phyloP scores from a whole-genome alignment of 2,113 vertebrate genomes.

The Pelobates fuscus region DNA sequence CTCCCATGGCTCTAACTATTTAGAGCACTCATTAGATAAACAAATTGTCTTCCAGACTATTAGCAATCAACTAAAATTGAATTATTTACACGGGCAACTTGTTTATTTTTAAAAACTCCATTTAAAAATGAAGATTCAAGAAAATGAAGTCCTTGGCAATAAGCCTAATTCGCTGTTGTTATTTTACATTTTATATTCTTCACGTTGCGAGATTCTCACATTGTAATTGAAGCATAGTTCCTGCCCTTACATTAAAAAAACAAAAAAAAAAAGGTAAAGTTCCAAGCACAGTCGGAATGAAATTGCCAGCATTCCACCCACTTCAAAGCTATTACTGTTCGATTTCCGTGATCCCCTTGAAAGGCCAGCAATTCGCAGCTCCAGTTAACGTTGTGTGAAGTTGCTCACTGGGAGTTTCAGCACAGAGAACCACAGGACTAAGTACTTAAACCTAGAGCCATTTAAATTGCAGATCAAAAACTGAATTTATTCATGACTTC shows the following conservation, averaged over 20 bases:
- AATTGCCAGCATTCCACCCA: neutral
- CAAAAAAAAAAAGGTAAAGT: neutral
- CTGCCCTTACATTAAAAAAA: neutral
- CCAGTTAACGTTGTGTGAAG: rapidly evolving
- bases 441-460: slow-evolving; percentile 5
- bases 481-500: slow-evolving; percentile 40
- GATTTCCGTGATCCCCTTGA: neutral
- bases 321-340: neutral
- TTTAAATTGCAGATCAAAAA: slow-evolving; percentile 30
- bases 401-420: neutral
- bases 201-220: neutral
- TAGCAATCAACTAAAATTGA: too few species aligned
- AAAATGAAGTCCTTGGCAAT: neutral
- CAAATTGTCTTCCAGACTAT: too few species aligned
- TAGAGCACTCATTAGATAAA: too few species aligned
- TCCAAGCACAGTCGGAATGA: neutral
- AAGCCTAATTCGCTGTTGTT: neutral
- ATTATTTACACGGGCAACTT: too few species aligned
- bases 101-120: neutral
- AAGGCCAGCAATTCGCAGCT: neutral
- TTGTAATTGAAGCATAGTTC: neutral
- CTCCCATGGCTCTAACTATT: too few species aligned
- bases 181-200: neutral
- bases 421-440: neutral
- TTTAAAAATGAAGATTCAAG: neutral